Percentiles rank a stretch among this genome's conserved stretches.
Evolutionary conservation across 2,113 vertebrate species (phyloP).

Genomic region (Hypocryptadius cinnamomeus): DNA sequence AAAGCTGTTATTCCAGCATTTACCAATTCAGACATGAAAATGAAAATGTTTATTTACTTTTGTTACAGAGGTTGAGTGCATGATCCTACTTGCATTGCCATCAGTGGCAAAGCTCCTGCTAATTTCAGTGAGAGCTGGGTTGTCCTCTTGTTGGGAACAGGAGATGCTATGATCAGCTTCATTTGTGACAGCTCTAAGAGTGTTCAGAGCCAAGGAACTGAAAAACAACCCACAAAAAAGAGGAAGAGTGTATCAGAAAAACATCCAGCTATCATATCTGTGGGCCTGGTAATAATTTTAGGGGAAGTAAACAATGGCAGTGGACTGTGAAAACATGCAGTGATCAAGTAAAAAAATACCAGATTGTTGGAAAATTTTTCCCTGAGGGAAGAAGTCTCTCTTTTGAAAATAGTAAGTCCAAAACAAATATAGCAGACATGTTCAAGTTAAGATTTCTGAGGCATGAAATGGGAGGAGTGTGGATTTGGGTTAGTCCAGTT

Average conservation of each 20-base stretch:
- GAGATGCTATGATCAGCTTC: not conserved
- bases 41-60: conserved; percentile 10
- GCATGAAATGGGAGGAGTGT: not conserved
- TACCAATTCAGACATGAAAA: not conserved
- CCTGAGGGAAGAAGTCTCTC: not conserved
- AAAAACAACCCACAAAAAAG: not conserved
- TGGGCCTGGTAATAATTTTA: conserved; percentile 14
- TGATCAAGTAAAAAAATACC: not conserved
- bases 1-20: not conserved
- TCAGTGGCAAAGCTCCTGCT: not conserved
- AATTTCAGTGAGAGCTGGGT: not conserved
- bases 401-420: not conserved
- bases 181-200: not conserved
- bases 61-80: not conserved
- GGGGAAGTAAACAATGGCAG: not conserved
- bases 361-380: not conserved
- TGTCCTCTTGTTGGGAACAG: not conserved
- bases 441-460: not conserved
- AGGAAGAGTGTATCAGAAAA: not conserved
- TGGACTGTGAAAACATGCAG: not conserved
- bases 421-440: not conserved
- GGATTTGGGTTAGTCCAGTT: not conserved
- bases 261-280: not conserved
- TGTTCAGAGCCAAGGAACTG: not conserved
- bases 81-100: not conserved